These are phyloP conservation scores for Bagarius yarrelli DNA, from an alignment of 2,113 vertebrate species.

Conservation along the genomic window DNA sequence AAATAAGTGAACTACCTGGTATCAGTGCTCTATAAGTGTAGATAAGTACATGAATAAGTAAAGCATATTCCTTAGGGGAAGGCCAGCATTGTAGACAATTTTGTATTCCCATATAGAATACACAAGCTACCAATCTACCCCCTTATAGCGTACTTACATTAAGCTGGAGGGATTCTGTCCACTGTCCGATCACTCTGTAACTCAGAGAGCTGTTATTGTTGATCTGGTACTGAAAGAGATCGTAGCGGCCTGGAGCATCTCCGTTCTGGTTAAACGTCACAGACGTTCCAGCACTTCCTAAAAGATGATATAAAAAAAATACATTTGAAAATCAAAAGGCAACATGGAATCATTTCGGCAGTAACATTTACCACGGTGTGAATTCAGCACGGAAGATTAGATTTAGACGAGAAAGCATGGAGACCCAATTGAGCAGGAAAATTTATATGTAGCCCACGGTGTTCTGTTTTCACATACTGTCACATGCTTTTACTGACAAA, in stretches of 20 bases:
- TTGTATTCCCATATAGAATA: no score
- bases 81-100: no score
- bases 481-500: conserved; percentile 11
- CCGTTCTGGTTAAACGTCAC: conserved; percentile 95
- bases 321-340: background rate
- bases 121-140: background rate
- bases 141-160: conserved; percentile 74
- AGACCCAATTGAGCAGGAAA: background rate
- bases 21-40: no score
- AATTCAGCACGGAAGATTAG: background rate
- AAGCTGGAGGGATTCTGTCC: conserved; percentile 90
- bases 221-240: conserved; percentile 92
- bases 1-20: no score
- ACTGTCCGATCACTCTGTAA: conserved; percentile 87
- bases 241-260: conserved; percentile 89
- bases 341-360: background rate
- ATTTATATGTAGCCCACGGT: background rate
- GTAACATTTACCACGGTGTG: background rate
- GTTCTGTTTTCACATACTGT: background rate
- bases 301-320: conserved; percentile 6
- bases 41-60: no score
- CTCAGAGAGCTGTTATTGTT: conserved; percentile 78
- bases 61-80: no score
- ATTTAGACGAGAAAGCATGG: background rate
- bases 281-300: conserved; percentile 89